Evolutionary conservation across 2,113 vertebrate genomes (phyloP).

Genomic region (Oenanthe oenanthe): DNA sequence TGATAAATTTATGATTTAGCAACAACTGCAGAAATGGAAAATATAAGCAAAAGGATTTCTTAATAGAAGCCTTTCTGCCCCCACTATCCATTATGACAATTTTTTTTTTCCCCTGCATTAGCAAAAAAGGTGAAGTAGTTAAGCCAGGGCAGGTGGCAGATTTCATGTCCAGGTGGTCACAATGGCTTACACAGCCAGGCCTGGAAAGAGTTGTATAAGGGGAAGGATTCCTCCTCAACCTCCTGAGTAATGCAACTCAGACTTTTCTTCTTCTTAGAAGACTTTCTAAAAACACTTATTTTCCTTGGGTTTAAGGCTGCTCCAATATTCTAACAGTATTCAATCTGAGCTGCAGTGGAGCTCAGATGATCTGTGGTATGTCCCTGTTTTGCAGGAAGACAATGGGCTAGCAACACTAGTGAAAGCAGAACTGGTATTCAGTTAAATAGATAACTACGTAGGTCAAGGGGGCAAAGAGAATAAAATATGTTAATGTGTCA

Average conservation of each 20-base stretch:
- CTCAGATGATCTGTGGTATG: constrained; percentile 6
- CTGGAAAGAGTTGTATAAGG: background rate
- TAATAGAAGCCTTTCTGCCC: background rate
- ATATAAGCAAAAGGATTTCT: constrained; percentile 3
- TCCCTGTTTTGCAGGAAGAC: background rate
- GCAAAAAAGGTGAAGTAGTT: background rate
- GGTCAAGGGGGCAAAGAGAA: background rate
- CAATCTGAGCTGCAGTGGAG: background rate
- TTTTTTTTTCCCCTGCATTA: background rate
- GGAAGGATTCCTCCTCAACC: background rate
- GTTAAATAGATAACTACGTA: background rate
- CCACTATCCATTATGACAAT: background rate
- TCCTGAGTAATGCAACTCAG: background rate
- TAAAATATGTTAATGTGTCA: background rate
- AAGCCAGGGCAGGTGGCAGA: background rate
- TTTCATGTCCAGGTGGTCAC: background rate
- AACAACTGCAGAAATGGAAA: constrained; percentile 45
- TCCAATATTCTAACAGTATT: constrained; percentile 5
- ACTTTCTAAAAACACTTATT: constrained; percentile 5
- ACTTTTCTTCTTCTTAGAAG: background rate
- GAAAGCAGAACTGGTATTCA: constrained; percentile 2
- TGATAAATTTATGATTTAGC: constrained; percentile 31
- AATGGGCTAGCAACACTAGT: background rate
- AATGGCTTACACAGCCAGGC: background rate
- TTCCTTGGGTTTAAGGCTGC: background rate